Conservation (phyloP, 2,888 invertebrate species). For the Amphipyra berbera region DNA sequence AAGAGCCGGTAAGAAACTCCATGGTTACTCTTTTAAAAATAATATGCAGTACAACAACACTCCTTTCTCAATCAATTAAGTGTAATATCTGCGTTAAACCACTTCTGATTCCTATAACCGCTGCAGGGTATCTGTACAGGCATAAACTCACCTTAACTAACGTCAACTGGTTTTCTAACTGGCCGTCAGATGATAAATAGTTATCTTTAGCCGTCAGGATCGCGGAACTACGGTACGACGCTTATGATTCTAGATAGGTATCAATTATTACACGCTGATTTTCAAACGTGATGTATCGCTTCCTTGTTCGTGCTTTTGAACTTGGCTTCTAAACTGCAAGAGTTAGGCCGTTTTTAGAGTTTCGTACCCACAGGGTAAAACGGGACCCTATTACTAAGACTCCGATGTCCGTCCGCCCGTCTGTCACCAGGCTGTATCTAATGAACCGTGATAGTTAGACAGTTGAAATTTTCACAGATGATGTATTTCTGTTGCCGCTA, state of each 20-base stretch:
- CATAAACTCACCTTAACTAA: slow-evolving; percentile 31
- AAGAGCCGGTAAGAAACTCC: too few relatives aligned
- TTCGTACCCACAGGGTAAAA: too few relatives aligned
- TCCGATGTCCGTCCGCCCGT: too few relatives aligned
- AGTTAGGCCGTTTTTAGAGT: too few relatives aligned
- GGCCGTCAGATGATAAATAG: slow-evolving; percentile 48
- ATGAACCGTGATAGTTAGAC: too few relatives aligned
- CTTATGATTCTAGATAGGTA: slow-evolving; percentile 34
- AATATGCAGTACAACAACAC: too few relatives aligned
- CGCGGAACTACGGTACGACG: slow-evolving; percentile 22
- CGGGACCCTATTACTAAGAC: too few relatives aligned
- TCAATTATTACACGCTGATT: slow-evolving; percentile 38
- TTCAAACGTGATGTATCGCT: slow-evolving; percentile 41
- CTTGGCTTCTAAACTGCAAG: too few relatives aligned
- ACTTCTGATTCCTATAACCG: slow-evolving; percentile 9
- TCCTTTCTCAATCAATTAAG: slow-evolving; percentile 10
- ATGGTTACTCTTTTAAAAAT: too few relatives aligned
- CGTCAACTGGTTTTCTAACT: slow-evolving; percentile 52
- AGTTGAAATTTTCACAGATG: too few relatives aligned
- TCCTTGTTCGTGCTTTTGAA: slow-evolving; percentile 29
- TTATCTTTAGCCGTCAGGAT: slow-evolving; percentile 41
- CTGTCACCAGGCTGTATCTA: too few relatives aligned
- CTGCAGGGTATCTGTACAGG: slow-evolving; percentile 5
- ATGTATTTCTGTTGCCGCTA: too few relatives aligned
- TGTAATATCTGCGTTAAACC: neutral